Evolutionary conservation across 2,888 invertebrate species (phyloP), one percentile per base, ranked within the genome.

Genomic region (Drosophila pseudotalamancana): DNA sequence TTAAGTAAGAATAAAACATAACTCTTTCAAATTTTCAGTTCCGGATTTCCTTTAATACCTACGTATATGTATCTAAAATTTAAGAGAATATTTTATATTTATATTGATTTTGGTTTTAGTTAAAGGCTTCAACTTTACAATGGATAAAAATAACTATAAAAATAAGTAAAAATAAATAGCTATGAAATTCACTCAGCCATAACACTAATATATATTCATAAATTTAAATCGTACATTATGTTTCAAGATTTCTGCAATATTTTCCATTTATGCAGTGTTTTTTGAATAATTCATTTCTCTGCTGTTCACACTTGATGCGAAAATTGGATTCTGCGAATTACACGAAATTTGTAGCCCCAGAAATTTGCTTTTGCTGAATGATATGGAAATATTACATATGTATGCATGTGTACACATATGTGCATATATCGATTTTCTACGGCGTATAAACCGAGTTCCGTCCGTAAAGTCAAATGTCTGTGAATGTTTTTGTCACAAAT

Each of bases 401-500:
- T 12, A 27, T 16, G 23, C 9, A 53, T 16, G 19, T 23, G 25
- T 11, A 25, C 23, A 31, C 23, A 35, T 14, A 45, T 6, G 46
- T 29, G 32, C 21, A 32, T 14, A 19, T 50, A 48, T 61, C 57
- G 57, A 57, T 57, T 57, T 57, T 57, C 27, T 27, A 16, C 5
- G 18, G 31, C 14, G 29, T 31, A 42, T 32, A 35, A 49, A 19
- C 14, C n/a, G 18, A 51, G 19, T 16, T 48, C n/a, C 34, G 43
- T 46, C 18, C 9, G 46, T 53, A 67, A 84, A 81, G 85, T 85
- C 74, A 85, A 87, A 81, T 85, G 85, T 81, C 82, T 85, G 87
- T 56, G 82, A 81, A 85, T 81, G 87, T 74, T 82, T 82, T 87
- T 82, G 87, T 82, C 87, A 87, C 87, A 82, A 82, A 82, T 82